Evolutionary conservation across 2,888 invertebrate species (phyloP).

Genomic region (Drosophila atroscutellata): DNA sequence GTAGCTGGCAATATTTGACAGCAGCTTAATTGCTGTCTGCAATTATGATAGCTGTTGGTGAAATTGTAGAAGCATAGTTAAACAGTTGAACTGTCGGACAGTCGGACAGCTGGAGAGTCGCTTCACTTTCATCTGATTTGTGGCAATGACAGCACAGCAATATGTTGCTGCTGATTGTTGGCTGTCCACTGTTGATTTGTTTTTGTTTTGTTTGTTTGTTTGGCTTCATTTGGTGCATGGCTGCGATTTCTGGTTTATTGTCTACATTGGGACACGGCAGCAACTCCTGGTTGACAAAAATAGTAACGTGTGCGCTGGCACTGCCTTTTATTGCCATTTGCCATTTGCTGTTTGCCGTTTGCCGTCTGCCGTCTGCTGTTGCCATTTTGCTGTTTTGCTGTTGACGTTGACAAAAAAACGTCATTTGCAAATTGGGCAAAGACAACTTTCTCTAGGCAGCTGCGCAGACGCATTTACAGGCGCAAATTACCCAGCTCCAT

Average conservation of each 20-base stretch:
- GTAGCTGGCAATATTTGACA: constrained; percentile 72
- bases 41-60: constrained; percentile 74
- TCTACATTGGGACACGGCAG: constrained; percentile 47
- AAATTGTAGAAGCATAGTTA: constrained; percentile 64
- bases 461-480: constrained; percentile 53
- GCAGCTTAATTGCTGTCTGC: constrained; percentile 77
- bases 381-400: constrained; percentile 40
- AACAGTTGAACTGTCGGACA: constrained; percentile 26
- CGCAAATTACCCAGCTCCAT: constrained; percentile 50
- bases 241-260: constrained; percentile 70
- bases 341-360: constrained; percentile 22
- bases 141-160: constrained; percentile 56
- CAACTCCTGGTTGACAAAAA: constrained; percentile 70
- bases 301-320: constrained; percentile 69
- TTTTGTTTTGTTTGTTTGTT: constrained; percentile 13
- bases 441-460: constrained; percentile 80
- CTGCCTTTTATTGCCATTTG: constrained; percentile 72
- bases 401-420: constrained; percentile 80
- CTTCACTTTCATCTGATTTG: constrained; percentile 75
- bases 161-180: constrained; percentile 53
- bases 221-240: constrained; percentile 60
- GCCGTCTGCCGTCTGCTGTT: constrained; percentile 38
- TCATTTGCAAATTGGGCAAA: constrained; percentile 81
- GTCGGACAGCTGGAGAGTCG: constrained; percentile 19
- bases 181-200: constrained; percentile 27